Conservation (phyloP, 2,797 vertebrate species). For the Danio choprae region DNA sequence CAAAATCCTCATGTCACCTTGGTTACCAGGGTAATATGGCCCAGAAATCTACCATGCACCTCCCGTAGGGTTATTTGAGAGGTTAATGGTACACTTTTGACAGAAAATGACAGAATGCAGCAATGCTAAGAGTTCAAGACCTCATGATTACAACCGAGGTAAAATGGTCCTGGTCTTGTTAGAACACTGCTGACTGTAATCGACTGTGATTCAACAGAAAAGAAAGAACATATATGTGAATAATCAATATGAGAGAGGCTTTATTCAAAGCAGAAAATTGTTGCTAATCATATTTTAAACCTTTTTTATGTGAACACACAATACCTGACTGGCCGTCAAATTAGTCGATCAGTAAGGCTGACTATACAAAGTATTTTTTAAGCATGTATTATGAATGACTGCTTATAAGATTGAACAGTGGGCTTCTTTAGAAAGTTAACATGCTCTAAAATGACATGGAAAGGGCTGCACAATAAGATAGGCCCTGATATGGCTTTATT, state of each 20-base stretch:
- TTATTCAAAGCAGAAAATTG: constrained; percentile 1
- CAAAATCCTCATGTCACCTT: constrained; percentile 19
- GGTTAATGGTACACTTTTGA: constrained; percentile 14
- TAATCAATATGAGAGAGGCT: not conserved
- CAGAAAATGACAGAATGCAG: constrained; percentile 16
- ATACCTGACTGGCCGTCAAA: not conserved
- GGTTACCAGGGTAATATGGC: constrained; percentile 27
- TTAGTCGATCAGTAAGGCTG: not conserved
- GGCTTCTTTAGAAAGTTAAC: not conserved
- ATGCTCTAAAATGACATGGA: not conserved
- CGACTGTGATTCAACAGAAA: not conserved
- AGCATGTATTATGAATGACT: not conserved
- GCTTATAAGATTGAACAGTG: not conserved
- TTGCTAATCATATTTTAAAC: not conserved
- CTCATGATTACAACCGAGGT: not conserved
- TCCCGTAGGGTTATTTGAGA: constrained; percentile 28
- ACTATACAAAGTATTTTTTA: not conserved
- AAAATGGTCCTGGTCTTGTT: constrained; percentile 3
- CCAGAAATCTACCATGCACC: constrained; percentile 10
- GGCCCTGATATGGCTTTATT: not conserved
- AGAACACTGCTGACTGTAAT: constrained; percentile 20
- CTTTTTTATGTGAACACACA: not conserved
- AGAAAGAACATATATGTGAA: not conserved
- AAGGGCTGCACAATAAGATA: not conserved
- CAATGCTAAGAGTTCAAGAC: constrained; percentile 26